These are phyloP conservation scores for Oophaga sylvatica DNA, from an alignment of 2,797 vertebrate genomes.

Conservation along the genomic window DNA sequence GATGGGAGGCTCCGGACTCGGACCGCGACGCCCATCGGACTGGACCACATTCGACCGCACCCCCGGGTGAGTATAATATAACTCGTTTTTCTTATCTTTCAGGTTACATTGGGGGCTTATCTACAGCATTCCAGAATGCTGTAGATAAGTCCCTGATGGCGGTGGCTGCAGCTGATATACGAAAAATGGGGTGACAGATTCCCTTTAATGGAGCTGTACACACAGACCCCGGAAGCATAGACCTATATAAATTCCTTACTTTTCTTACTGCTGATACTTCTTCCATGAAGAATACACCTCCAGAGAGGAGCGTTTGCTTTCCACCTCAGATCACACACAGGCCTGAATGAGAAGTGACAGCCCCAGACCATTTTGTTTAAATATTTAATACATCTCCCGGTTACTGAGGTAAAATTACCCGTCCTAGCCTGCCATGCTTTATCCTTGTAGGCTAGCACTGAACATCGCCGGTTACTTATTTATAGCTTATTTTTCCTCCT, in stretches of 20 bases:
- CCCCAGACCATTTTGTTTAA: conserved; percentile 47
- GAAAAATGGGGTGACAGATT: too few relatives aligned
- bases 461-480: background rate
- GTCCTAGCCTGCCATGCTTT: background rate
- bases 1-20: too few relatives aligned
- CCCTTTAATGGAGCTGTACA: too few relatives aligned
- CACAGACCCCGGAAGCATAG: too few relatives aligned
- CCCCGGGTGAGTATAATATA: too few relatives aligned
- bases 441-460: conserved; percentile 7
- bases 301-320: conserved; percentile 39
- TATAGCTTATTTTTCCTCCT: conserved; percentile 8
- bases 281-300: background rate
- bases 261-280: background rate
- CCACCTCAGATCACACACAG: conserved; percentile 41
- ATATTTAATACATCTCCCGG: conserved; percentile 55
- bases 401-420: conserved; percentile 51
- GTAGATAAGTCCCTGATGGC: too few relatives aligned
- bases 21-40: too few relatives aligned
- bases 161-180: too few relatives aligned
- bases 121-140: too few relatives aligned
- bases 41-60: too few relatives aligned
- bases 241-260: background rate
- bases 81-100: too few relatives aligned
- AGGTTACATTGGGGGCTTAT: too few relatives aligned
- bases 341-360: conserved; percentile 51